phyloP scores from a whole-genome alignment of 1,140 invertebrate species.

The Aphelenchoides fujianensis region DNA sequence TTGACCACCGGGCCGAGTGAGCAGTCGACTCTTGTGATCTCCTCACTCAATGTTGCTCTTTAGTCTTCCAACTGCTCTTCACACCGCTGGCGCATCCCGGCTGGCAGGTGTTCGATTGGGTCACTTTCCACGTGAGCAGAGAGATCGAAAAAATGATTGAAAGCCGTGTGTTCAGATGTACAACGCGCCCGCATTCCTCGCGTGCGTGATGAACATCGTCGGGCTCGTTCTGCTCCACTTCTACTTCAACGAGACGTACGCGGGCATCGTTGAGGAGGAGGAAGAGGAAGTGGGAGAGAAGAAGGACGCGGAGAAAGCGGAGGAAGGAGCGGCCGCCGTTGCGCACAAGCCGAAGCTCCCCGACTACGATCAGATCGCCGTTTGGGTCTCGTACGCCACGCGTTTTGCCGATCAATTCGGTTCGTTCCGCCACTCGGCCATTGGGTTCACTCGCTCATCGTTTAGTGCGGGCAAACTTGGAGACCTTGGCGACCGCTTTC shows the following conservation, averaged over 20 bases:
- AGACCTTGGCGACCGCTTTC: constrained; percentile 34
- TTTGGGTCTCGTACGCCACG: constrained; percentile 33
- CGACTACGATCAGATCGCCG: constrained; percentile 27
- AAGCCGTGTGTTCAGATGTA: no score
- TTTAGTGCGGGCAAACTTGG: constrained; percentile 30
- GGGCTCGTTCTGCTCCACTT: constrained; percentile 26
- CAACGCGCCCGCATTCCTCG: constrained; percentile 26
- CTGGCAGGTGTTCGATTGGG: not conserved
- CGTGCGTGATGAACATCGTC: constrained; percentile 27
- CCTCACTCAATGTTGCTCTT: constrained; percentile 14
- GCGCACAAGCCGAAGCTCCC: constrained; percentile 14
- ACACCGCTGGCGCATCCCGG: constrained; percentile 25
- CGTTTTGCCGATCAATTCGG: constrained; percentile 38
- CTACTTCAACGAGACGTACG: constrained; percentile 33
- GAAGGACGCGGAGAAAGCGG: no score
- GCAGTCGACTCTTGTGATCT: constrained; percentile 5
- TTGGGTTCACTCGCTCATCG: no score
- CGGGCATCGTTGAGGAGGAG: not conserved
- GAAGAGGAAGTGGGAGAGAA: not conserved
- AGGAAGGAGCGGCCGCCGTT: not conserved
- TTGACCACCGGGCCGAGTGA: constrained; percentile 28
- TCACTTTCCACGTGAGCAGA: constrained; percentile 24
- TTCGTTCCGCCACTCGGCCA: no score
- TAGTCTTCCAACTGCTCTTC: constrained; percentile 30
- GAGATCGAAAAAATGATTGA: no score